phyloP scores from a whole-genome alignment of 2,113 vertebrate species.

The Sphaerodactylus townsendi region DNA sequence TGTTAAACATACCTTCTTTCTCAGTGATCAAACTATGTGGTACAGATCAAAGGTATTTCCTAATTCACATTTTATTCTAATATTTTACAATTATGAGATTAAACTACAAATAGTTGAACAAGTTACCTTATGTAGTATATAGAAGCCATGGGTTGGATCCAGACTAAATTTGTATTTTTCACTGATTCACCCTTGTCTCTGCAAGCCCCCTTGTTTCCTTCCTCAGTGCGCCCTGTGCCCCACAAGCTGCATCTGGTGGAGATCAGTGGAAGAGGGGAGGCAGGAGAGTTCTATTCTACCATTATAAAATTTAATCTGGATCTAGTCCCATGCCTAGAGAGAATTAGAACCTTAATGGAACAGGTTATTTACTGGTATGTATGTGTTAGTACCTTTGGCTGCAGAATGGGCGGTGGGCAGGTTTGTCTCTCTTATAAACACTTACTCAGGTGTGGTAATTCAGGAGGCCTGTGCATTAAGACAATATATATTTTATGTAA shows the following conservation, averaged over 20 bases:
- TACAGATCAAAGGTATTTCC: background rate
- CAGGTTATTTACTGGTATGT: background rate
- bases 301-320: no score
- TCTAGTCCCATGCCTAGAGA: no score
- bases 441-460: background rate
- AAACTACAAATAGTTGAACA: background rate
- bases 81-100: background rate
- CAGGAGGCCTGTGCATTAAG: background rate
- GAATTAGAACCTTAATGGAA: background rate
- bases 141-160: background rate
- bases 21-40: background rate
- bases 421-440: no score
- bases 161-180: no score
- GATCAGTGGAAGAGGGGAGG: no score
- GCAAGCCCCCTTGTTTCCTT: no score
- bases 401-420: background rate
- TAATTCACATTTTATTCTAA: fast-evolving
- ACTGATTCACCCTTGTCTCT: no score
- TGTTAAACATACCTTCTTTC: background rate
- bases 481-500: background rate
- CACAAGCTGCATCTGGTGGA: no score
- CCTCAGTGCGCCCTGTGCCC: no score
- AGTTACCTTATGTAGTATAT: background rate
- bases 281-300: no score
- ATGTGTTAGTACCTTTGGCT: background rate